A percentile compares a stretch with the other conserved stretches of the same genome.
These are phyloP conservation scores for Drosophila mimetica DNA, from an alignment of 2,888 invertebrate genomes.

Conservation along the genomic window DNA sequence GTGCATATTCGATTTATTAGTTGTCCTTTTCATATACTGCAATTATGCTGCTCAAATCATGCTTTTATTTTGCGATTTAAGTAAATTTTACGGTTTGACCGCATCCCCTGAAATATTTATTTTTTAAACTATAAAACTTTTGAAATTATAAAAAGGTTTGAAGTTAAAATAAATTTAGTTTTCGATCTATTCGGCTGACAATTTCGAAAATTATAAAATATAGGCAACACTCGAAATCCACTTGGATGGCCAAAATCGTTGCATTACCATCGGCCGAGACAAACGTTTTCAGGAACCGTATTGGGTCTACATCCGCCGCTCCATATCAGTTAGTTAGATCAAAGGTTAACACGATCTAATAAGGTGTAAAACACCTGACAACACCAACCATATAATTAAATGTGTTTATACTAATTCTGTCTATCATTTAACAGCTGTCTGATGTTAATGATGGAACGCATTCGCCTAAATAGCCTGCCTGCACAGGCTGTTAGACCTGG, in stretches of 20 bases:
- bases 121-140: too few species aligned
- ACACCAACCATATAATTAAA: conserved; percentile 54
- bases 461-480: conserved; percentile 45
- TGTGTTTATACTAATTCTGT: conserved; percentile 49
- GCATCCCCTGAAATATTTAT: too few species aligned
- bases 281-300: conserved; percentile 18
- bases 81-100: too few species aligned
- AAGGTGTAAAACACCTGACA: conserved; percentile 64
- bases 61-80: too few species aligned
- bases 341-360: conserved; percentile 57
- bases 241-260: not conserved
- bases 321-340: conserved; percentile 41
- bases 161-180: too few species aligned
- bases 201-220: too few species aligned
- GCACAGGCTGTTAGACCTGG: conserved; percentile 37
- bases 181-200: too few species aligned
- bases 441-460: conserved; percentile 48
- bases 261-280: not conserved
- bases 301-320: conserved; percentile 31
- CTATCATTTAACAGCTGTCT: conserved; percentile 55
- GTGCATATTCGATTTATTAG: too few species aligned
- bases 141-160: too few species aligned
- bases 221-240: not conserved
- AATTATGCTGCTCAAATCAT: too few species aligned
- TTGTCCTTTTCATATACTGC: too few species aligned